phyloP scores from a whole-genome alignment of 2,113 vertebrate genomes.

The Neodon shergylaensis region DNA sequence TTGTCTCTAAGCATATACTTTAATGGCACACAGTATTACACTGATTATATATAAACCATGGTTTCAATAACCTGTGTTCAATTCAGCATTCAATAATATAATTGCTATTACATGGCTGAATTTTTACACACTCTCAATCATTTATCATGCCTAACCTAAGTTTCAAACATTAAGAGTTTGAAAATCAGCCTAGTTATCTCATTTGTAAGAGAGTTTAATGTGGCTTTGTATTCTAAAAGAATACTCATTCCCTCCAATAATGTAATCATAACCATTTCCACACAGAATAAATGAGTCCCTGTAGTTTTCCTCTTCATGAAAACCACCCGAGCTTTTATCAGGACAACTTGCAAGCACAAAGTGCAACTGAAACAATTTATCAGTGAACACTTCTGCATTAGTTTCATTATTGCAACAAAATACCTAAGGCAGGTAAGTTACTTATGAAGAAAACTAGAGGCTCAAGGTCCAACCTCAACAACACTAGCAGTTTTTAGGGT shows the following conservation, averaged over 20 bases:
- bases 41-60: background rate
- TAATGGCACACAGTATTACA: background rate
- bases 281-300: background rate
- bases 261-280: conserved; percentile 41
- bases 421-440: background rate
- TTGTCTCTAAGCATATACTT: background rate
- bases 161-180: conserved; percentile 6
- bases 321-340: background rate
- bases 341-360: background rate
- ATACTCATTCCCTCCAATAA: background rate
- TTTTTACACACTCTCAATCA: background rate
- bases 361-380: background rate
- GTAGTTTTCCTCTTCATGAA: background rate
- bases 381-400: background rate
- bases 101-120: background rate
- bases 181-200: background rate
- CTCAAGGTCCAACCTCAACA: background rate
- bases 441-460: background rate
- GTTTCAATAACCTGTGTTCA: background rate
- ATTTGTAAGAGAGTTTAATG: background rate
- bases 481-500: background rate
- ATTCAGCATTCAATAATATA: background rate
- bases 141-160: background rate
- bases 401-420: background rate
- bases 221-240: background rate